These are phyloP conservation scores for Neotoma lepida DNA, from an alignment of 2,113 vertebrate genomes.

Conservation along the genomic window DNA sequence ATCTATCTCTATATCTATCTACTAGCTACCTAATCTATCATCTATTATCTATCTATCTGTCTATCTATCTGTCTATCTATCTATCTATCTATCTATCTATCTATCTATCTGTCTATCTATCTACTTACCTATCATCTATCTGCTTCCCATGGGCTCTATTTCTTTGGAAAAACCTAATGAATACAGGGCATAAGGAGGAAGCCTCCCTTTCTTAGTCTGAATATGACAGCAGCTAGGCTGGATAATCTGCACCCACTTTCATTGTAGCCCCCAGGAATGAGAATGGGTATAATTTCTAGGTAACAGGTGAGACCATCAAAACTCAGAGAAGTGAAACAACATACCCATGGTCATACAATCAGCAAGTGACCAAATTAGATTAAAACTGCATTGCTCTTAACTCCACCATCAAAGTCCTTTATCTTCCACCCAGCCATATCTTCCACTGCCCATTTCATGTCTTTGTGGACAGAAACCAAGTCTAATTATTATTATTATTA, in stretches of 20 bases:
- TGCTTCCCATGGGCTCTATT: neutral
- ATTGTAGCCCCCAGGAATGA: neutral
- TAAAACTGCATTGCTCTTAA: neutral
- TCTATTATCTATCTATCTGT: neutral
- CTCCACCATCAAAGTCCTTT: neutral
- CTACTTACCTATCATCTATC: neutral
- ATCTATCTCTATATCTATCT: neutral
- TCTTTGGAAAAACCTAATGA: slow-evolving; percentile 17
- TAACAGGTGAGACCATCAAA: neutral
- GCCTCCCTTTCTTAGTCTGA: neutral
- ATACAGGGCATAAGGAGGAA: neutral
- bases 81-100: neutral
- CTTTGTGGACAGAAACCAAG: neutral
- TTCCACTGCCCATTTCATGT: neutral
- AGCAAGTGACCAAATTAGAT: neutral
- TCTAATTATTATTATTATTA: neutral
- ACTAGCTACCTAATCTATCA: neutral
- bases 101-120: no score
- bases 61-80: neutral
- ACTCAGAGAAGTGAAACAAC: neutral
- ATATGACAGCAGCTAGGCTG: neutral
- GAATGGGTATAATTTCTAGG: neutral
- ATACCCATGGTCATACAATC: neutral
- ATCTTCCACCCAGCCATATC: neutral
- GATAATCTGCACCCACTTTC: neutral